These are phyloP conservation scores for Chrysotoxum bicinctum DNA, from an alignment of 2,888 invertebrate genomes.

Conservation along the genomic window DNA sequence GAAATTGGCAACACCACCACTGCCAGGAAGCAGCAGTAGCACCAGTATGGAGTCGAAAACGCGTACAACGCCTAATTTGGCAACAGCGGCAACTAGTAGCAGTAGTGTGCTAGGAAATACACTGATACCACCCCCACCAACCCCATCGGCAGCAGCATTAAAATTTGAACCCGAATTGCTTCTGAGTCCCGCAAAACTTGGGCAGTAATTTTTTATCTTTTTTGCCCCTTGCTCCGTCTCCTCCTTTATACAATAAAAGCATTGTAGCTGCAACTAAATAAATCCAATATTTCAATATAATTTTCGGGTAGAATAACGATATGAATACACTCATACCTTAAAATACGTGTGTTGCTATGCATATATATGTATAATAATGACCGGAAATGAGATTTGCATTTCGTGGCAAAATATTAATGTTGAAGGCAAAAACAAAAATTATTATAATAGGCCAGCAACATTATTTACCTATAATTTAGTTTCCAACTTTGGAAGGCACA, in stretches of 20 bases:
- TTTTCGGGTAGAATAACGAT: conserved; percentile 29
- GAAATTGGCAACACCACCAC: conserved; percentile 70
- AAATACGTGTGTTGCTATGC: not conserved
- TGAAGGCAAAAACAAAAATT: conserved; percentile 36
- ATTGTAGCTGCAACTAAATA: conserved; percentile 25
- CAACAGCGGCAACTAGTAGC: conserved; percentile 48
- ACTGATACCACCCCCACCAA: conserved; percentile 66
- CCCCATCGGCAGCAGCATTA: conserved; percentile 59
- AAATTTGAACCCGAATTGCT: conserved; percentile 81
- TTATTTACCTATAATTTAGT: conserved; percentile 10
- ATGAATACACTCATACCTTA: not conserved
- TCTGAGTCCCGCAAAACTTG: conserved; percentile 81
- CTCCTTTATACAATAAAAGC: conserved; percentile 10
- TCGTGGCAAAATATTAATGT: conserved; percentile 37
- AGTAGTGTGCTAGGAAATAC: conserved; percentile 50
- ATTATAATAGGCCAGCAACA: conserved; percentile 30
- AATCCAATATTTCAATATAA: conserved; percentile 33
- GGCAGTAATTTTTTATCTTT: conserved; percentile 76
- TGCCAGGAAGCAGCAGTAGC: conserved; percentile 49
- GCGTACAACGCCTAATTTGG: conserved; percentile 45
- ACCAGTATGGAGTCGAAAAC: conserved; percentile 39
- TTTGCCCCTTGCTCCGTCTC: not conserved
- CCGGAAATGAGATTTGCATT: conserved; percentile 32
- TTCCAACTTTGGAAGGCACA: conserved; percentile 44
- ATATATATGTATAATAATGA: conserved; percentile 12